Evolutionary conservation across 2,888 invertebrate genomes (phyloP).

Genomic region (Anoplius nigerrimus): DNA sequence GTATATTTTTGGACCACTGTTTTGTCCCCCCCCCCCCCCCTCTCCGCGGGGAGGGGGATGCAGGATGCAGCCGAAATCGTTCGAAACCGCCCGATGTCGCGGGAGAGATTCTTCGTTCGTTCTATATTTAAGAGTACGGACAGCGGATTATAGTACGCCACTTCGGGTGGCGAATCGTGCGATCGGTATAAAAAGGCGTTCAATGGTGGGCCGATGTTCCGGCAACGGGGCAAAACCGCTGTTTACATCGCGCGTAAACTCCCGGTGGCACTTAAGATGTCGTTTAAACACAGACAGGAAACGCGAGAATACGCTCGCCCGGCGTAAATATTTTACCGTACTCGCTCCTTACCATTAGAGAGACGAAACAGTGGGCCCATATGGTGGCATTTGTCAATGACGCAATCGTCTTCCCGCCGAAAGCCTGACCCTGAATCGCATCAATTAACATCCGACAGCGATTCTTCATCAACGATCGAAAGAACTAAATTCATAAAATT

Average conservation of each 20-base stretch:
- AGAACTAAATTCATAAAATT: not conserved
- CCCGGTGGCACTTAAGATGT: slow-evolving; percentile 72
- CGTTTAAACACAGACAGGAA: slow-evolving; percentile 74
- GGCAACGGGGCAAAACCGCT: slow-evolving; percentile 52
- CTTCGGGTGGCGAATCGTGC: no score
- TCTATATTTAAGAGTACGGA: no score
- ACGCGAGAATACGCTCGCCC: slow-evolving; percentile 69
- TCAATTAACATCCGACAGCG: no score
- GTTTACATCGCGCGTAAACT: slow-evolving; percentile 69
- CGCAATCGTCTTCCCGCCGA: slow-evolving; percentile 36
- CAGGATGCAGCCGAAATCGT: no score
- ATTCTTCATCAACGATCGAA: not conserved
- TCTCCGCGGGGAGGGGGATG: no score
- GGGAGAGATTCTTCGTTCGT: no score
- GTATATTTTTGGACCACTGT: no score
- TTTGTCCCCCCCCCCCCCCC: no score
- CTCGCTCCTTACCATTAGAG: slow-evolving; percentile 59
- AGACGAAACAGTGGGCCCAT: slow-evolving; percentile 60
- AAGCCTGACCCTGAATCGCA: slow-evolving; percentile 1
- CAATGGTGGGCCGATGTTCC: no score
- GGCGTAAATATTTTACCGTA: slow-evolving; percentile 72
- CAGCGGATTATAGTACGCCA: no score
- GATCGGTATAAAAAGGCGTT: no score
- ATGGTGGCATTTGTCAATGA: slow-evolving; percentile 67
- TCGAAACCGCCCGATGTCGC: no score